Evolutionary conservation across 2,888 invertebrate genomes (phyloP).

Genomic region (Neoascia interrupta): DNA sequence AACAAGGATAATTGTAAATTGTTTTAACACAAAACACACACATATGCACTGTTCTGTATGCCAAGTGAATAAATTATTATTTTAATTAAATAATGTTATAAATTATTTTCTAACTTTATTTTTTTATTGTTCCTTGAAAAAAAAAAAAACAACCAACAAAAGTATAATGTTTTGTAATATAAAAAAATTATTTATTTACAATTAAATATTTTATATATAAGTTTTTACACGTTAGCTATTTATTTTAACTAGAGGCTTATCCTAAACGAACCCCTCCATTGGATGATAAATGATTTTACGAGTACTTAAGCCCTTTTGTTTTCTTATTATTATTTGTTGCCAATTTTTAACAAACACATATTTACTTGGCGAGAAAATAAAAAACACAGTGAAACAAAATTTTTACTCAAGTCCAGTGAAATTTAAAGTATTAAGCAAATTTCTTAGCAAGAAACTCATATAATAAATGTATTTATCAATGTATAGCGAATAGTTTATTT

Average conservation of each 20-base stretch:
- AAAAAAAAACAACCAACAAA: no score
- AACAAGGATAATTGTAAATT: constrained; percentile 71
- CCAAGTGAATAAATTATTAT: constrained; percentile 43
- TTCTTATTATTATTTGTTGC: constrained; percentile 2
- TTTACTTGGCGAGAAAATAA: not conserved
- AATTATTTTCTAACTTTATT: constrained; percentile 24
- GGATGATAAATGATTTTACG: constrained; percentile 6
- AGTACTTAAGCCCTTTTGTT: constrained; percentile 45
- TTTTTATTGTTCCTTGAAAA: constrained; percentile 47
- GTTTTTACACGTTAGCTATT: constrained; percentile 35
- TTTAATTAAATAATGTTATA: constrained; percentile 8
- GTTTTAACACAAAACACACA: not conserved
- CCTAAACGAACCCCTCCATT: constrained; percentile 55
- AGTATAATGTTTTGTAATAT: constrained; percentile 62
- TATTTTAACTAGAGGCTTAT: constrained; percentile 65
- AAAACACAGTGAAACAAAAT: constrained; percentile 14
- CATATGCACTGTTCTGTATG: constrained; percentile 15
- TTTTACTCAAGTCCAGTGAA: constrained; percentile 31
- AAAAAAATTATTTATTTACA: constrained; percentile 69
- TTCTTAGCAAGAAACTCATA: constrained; percentile 10
- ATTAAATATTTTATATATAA: not conserved
- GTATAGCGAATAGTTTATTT: constrained; percentile 34
- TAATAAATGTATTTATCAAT: constrained; percentile 38
- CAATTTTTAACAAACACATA: not conserved
- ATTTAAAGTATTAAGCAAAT: constrained; percentile 57